These are phyloP conservation scores for Nemoura dubitans DNA, from an alignment of 2,888 invertebrate species.

Conservation along the genomic window DNA sequence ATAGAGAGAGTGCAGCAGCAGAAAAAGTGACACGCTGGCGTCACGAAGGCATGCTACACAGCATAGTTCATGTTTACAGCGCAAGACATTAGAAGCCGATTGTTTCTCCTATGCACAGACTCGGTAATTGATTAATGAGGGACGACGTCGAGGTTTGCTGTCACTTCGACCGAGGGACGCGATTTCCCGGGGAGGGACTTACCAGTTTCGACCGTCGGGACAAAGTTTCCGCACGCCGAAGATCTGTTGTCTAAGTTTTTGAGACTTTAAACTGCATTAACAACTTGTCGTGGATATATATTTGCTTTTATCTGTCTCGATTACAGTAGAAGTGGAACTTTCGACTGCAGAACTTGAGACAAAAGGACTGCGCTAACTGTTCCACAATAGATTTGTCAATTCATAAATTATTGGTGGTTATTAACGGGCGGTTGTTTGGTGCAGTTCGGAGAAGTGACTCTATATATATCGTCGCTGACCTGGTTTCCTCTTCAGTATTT, in stretches of 20 bases:
- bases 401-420: not conserved
- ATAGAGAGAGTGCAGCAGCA: not conserved
- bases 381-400: conserved; percentile 5
- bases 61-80: conserved; percentile 12
- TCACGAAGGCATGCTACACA: not conserved
- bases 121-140: not conserved
- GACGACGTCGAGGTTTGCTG: not conserved
- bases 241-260: not conserved
- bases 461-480: not conserved
- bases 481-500: not conserved
- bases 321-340: not conserved
- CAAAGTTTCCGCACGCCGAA: not conserved
- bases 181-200: not conserved
- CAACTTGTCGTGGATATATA: not conserved
- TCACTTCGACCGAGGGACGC: not conserved
- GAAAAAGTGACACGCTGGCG: not conserved
- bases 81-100: not conserved
- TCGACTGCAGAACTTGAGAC: not conserved
- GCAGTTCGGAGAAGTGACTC: not conserved
- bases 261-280: conserved; percentile 7
- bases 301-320: not conserved
- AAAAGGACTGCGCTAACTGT: not conserved
- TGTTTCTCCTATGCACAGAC: not conserved
- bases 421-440: not conserved
- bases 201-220: not conserved